Base-by-base conservation (phyloP, 2,113 vertebrate species). In the Barnardius zonarius region DNA sequence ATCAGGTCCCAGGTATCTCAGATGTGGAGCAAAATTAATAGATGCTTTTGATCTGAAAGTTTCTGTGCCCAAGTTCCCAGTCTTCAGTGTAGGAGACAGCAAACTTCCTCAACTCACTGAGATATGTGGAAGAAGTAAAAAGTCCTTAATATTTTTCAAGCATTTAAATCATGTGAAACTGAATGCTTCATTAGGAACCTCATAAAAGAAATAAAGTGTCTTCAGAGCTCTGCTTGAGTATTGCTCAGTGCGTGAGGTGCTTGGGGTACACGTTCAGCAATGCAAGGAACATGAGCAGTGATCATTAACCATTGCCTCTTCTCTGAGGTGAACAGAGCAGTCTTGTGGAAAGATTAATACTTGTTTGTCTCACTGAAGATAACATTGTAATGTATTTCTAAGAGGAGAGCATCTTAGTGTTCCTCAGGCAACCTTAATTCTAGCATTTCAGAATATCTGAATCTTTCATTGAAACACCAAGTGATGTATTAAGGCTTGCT, bases 361-460 rank as follows among this genome's bases (percentile, higher is more conserved):
- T 52, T 77, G 61, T 63, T 92, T 83, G 80, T 83, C 79, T 88
- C n/a, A 49, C 7, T 81, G 64, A 75, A 88, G 64, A 74, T 54
- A 80, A 19, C 46, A 54, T 62, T 0, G 0, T 94, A 67, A 90
- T n/a, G 14, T 88, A 86, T 88, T 74, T 86, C 72, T 83, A n/a
- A 66, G 73, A 74, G 39, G 54, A 90, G 23, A 90, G 22, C n/a
- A 24, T 92, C 61, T 90, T 88, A 78, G 55, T 93, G 73, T 86
- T 96, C 79, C 76, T 83, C 57, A 67, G 86, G 61, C 76, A 90
- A 28, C 61, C 73, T 81, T 94, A 93, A 95, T 93, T 95, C 68
- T 86, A 16, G 24, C 52, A 49, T 88, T 92, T 92, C 59, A 73
- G 86, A 77, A 44, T 90, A 68, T 86, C 49, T 66, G 93, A 90